Percentiles rank a stretch among this genome's conserved stretches.
Evolutionary conservation across 1,140 invertebrate species (phyloP).

Genomic region (Maconellicoccus hirsutus): DNA sequence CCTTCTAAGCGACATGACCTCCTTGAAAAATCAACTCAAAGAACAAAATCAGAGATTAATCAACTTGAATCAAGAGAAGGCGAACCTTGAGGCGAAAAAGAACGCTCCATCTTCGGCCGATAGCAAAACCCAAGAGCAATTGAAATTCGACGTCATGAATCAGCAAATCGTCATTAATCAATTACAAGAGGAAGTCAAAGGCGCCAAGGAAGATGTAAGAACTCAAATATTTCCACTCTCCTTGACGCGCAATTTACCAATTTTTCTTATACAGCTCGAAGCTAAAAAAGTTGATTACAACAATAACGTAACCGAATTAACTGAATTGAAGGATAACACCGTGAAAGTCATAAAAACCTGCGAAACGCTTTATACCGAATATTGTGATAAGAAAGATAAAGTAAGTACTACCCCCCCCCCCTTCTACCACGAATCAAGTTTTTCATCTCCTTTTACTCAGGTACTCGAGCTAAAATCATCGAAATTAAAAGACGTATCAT

Average conservation of each 20-base stretch:
- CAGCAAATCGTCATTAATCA: slow-evolving; percentile 78
- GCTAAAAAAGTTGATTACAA: slow-evolving; percentile 24
- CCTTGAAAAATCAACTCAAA: slow-evolving; percentile 69
- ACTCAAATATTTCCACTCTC: slow-evolving; percentile 1
- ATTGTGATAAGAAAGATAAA: background rate
- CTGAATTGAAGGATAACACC: slow-evolving; percentile 36
- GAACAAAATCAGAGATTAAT: slow-evolving; percentile 65
- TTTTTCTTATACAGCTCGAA: slow-evolving; percentile 25
- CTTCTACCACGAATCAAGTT: background rate
- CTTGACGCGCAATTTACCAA: slow-evolving; percentile 11
- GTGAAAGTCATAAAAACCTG: background rate
- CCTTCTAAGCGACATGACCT: slow-evolving; percentile 78
- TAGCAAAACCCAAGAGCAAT: slow-evolving; percentile 41
- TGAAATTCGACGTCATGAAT: slow-evolving; percentile 59
- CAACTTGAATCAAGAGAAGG: slow-evolving; percentile 68
- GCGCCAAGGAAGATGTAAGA: slow-evolving; percentile 47
- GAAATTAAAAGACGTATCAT: slow-evolving; percentile 24
- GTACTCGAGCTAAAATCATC: slow-evolving; percentile 23
- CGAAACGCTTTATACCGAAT: background rate
- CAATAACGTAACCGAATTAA: slow-evolving; percentile 1
- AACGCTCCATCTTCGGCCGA: slow-evolving; percentile 46
- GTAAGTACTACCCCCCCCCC: background rate
- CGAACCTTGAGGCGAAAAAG: slow-evolving; percentile 63
- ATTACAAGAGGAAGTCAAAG: slow-evolving; percentile 58
- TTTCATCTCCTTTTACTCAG: background rate